Conservation (phyloP, 2,888 invertebrate genomes). For the Marasmarcha lunaedactyla region DNA sequence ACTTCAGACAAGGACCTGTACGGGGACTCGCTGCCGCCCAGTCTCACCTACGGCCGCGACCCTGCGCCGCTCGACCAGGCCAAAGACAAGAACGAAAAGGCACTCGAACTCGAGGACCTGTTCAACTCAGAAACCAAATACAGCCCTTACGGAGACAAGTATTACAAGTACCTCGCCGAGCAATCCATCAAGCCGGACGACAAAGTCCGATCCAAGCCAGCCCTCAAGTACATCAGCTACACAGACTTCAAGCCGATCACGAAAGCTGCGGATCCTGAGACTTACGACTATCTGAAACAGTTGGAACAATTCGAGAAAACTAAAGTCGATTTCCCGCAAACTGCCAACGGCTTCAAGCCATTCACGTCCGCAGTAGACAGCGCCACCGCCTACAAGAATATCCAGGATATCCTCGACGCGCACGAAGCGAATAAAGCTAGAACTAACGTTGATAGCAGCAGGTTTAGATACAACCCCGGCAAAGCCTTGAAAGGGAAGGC, state of each 20-base stretch:
- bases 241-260: slow-evolving; percentile 42
- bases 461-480: no score
- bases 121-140: slow-evolving; percentile 22
- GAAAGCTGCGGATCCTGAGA: slow-evolving; percentile 40
- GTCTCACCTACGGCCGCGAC: slow-evolving; percentile 21
- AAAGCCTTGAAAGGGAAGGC: no score
- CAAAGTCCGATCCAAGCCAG: slow-evolving; percentile 15
- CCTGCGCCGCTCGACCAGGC: slow-evolving; percentile 20
- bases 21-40: slow-evolving; percentile 35
- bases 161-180: slow-evolving; percentile 25
- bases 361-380: slow-evolving; percentile 26
- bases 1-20: slow-evolving; percentile 54
- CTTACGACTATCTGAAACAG: slow-evolving; percentile 44
- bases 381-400: slow-evolving; percentile 36
- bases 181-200: slow-evolving; percentile 14
- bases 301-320: slow-evolving; percentile 28
- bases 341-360: slow-evolving; percentile 27
- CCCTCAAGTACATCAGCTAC: slow-evolving; percentile 37
- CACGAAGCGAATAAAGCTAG: slow-evolving; percentile 38
- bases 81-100: slow-evolving; percentile 34
- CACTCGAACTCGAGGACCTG: slow-evolving; percentile 21
- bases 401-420: slow-evolving; percentile 49
- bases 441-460: slow-evolving; percentile 7
- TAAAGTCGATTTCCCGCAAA: slow-evolving; percentile 18
- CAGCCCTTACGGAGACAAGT: slow-evolving; percentile 23